Base-by-base conservation (phyloP, 2,888 invertebrate species). In the Ramazzottius varieornatus region DNA sequence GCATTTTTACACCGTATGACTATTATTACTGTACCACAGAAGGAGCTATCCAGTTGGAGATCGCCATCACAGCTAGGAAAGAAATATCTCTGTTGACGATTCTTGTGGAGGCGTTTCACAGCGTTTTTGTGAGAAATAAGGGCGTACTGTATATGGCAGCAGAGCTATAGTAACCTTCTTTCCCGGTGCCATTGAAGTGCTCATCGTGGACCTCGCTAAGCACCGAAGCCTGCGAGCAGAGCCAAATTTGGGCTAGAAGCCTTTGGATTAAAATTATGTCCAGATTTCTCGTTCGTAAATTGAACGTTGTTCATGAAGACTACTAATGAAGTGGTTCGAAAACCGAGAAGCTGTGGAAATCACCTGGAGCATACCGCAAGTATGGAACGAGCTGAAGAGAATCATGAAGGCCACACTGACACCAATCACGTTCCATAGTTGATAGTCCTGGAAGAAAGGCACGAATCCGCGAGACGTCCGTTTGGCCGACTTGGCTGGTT, bases 31-130 rank as follows among this genome's bases (percentile, higher is more conserved):
- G 20, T 54, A 54, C 54, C 54, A 54, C 24, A 8, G 54, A 54
- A 54, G 54, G 54, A n/a, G 54, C 54, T 4, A 54, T 54, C 54
- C 54, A 54, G 54, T 54, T 54, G 24, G 54, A 54, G 8, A 29
- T 24, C 4, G 54, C 54, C 54, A 54, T 54, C 8, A 29, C 29
- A 54, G 54, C 54, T 54, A 29, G 8, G 24, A 54, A 54, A 54
- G 29, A 29, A 40, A n/a, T n/a, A n/a, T n/a, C n/a, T n/a, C n/a
- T n/a, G n/a, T n/a, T n/a, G n/a, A n/a, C n/a, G n/a, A n/a, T n/a
- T n/a, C n/a, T n/a, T n/a, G n/a, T n/a, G n/a, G n/a, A n/a, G n/a
- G n/a, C n/a, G n/a, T n/a, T n/a, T n/a, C n/a, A n/a, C n/a, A n/a
- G n/a, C n/a, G n/a, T n/a, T n/a, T n/a, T n/a, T n/a, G n/a, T n/a